Percentiles rank a stretch among this genome's conserved stretches.
These are phyloP conservation scores for Pelodiscus sinensis DNA, from an alignment of 2,113 vertebrate genomes.

Conservation along the genomic window DNA sequence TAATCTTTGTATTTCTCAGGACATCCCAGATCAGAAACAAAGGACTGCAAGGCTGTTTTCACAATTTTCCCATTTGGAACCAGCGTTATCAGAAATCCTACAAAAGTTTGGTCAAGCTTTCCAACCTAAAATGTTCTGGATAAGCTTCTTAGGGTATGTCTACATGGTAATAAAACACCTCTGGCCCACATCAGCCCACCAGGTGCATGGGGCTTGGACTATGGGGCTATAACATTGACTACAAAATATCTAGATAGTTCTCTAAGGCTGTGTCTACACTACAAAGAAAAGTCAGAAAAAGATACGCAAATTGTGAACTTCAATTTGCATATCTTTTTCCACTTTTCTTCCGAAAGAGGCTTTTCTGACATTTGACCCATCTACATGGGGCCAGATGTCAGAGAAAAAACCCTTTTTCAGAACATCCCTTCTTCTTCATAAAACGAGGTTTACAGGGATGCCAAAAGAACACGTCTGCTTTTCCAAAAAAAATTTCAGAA, in stretches of 20 bases:
- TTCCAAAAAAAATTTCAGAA: too few species aligned
- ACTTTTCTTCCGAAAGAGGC: too few species aligned
- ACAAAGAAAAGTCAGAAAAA: too few species aligned
- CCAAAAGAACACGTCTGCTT: too few species aligned
- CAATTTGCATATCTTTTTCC: too few species aligned
- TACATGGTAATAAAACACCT: neutral
- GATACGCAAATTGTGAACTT: too few species aligned
- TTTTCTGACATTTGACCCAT: too few species aligned
- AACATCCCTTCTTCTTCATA: too few species aligned
- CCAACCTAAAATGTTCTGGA: neutral
- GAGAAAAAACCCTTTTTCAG: too few species aligned
- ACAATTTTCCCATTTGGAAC: neutral
- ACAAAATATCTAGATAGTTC: neutral
- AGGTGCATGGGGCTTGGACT: neutral
- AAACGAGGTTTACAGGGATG: too few species aligned
- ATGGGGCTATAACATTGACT: neutral
- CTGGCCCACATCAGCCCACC: neutral
- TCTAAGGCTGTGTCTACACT: neutral
- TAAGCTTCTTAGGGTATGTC: neutral
- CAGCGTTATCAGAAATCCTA: neutral
- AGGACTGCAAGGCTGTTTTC: neutral
- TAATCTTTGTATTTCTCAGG: neutral
- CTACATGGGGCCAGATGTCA: too few species aligned
- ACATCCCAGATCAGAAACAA: neutral
- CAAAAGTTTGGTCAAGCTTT: neutral